Conservation (phyloP, 1,140 invertebrate species). For the Helicoverpa armigera region DNA sequence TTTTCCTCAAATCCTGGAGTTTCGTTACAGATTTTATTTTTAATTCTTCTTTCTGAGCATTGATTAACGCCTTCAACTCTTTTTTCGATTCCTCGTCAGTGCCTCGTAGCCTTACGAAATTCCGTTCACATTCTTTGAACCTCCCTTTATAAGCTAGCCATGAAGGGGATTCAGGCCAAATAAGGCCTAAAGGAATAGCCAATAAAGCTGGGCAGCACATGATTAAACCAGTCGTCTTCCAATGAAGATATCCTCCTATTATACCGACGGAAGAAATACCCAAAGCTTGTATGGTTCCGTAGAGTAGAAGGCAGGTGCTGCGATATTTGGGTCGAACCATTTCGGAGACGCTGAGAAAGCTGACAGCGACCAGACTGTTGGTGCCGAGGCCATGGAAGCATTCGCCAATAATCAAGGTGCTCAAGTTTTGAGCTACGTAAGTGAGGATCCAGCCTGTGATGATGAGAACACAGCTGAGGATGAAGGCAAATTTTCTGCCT, state of each 20-base stretch:
- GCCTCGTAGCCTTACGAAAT: constrained; percentile 47
- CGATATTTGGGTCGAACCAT: constrained; percentile 43
- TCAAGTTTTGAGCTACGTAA: not conserved
- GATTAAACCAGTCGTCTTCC: constrained; percentile 44
- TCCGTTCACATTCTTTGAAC: constrained; percentile 35
- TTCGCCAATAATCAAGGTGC: constrained; percentile 28
- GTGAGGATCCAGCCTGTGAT: constrained; percentile 40
- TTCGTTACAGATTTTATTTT: not conserved
- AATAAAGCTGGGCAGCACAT: constrained; percentile 27
- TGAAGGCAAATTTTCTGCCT: constrained; percentile 46
- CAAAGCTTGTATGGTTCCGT: constrained; percentile 26
- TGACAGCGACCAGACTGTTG: constrained; percentile 38
- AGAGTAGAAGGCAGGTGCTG: constrained; percentile 7
- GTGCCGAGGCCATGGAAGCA: constrained; percentile 44
- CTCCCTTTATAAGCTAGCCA: constrained; percentile 49
- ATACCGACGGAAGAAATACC: constrained; percentile 40
- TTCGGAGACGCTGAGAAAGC: constrained; percentile 28
- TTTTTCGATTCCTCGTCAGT: constrained; percentile 24
- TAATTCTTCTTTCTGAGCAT: constrained; percentile 21
- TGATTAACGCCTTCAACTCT: constrained; percentile 36
- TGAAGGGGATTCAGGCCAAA: constrained; percentile 45
- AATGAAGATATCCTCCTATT: constrained; percentile 41
- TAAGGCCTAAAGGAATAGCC: not conserved
- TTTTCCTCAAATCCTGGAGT: not conserved
- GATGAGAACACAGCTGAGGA: constrained; percentile 27